A percentile compares a stretch with the other conserved stretches of the same genome.
Evolutionary conservation across 2,888 invertebrate species (phyloP).

Genomic region (Coecobrya sp.): DNA sequence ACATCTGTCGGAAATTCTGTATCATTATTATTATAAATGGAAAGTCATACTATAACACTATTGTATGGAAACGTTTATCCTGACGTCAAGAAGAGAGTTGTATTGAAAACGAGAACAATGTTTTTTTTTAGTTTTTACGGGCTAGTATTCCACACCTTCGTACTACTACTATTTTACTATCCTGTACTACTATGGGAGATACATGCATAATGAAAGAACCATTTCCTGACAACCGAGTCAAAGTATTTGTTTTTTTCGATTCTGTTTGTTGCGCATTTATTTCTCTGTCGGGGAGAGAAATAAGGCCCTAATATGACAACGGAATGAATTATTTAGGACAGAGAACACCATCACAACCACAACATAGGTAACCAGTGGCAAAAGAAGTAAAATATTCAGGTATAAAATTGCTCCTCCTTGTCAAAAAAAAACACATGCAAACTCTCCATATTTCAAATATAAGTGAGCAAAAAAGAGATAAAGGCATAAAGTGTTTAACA

Average conservation of each 20-base stretch:
- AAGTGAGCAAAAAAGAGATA: slow-evolving; percentile 3
- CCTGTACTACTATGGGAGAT: not conserved
- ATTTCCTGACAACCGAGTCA: slow-evolving; percentile 1
- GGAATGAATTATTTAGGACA: slow-evolving; percentile 14
- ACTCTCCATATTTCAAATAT: not conserved
- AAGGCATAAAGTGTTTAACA: not conserved
- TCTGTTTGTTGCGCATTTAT: not conserved
- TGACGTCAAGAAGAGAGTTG: not conserved
- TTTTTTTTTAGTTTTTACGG: not conserved
- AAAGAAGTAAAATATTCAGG: not conserved
- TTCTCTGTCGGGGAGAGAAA: slow-evolving; percentile 4
- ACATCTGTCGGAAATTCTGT: slow-evolving; percentile 26
- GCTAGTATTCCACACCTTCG: not conserved
- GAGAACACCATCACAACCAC: not conserved
- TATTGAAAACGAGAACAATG: not conserved
- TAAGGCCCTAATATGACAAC: not conserved
- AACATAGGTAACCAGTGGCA: not conserved
- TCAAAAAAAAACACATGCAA: not conserved
- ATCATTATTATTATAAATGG: not conserved
- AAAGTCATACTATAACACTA: not conserved
- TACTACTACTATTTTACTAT: not conserved
- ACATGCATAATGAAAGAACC: not conserved
- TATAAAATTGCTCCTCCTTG: not conserved
- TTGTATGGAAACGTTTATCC: not conserved
- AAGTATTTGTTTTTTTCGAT: not conserved